Conservation (phyloP, 2,113 vertebrate species). For the Sturnira hondurensis region DNA sequence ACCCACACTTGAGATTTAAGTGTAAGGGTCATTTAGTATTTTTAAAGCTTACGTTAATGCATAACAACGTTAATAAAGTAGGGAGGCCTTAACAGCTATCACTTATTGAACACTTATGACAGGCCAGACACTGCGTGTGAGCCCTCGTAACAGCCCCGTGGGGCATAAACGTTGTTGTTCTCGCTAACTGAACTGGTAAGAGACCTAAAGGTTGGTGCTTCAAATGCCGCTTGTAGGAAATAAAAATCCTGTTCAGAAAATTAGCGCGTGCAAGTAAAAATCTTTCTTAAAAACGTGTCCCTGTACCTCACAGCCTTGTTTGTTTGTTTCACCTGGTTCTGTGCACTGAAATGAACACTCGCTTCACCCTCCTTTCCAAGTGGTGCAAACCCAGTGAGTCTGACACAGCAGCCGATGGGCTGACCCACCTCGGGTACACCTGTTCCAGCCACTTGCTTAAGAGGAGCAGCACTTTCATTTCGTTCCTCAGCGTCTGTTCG, state of each 20-base stretch:
- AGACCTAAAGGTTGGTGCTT: not conserved
- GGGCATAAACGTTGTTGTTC: not conserved
- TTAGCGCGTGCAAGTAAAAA: not conserved
- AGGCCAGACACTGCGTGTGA: not conserved
- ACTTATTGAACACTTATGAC: not conserved
- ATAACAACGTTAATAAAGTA: not conserved
- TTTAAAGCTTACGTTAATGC: not conserved
- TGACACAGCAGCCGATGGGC: not conserved
- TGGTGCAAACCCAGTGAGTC: not conserved
- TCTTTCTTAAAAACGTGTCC: not conserved
- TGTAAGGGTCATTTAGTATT: not conserved
- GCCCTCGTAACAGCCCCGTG: not conserved
- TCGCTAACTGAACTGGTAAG: not conserved
- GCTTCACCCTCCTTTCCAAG: not conserved
- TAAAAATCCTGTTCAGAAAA: not conserved
- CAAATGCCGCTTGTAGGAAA: not conserved
- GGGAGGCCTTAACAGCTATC: not conserved
- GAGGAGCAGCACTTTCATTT: conserved; percentile 88
- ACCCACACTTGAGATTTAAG: not conserved
- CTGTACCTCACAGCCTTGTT: not conserved
- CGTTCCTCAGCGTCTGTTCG: conserved; percentile 90
- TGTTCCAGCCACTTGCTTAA: conserved; percentile 92
- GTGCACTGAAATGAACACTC: not conserved
- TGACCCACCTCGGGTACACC: conserved; percentile 88
- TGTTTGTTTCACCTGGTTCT: not conserved